phyloP scores from a whole-genome alignment of 1,140 invertebrate genomes.

The Drosophila sturtevanti region DNA sequence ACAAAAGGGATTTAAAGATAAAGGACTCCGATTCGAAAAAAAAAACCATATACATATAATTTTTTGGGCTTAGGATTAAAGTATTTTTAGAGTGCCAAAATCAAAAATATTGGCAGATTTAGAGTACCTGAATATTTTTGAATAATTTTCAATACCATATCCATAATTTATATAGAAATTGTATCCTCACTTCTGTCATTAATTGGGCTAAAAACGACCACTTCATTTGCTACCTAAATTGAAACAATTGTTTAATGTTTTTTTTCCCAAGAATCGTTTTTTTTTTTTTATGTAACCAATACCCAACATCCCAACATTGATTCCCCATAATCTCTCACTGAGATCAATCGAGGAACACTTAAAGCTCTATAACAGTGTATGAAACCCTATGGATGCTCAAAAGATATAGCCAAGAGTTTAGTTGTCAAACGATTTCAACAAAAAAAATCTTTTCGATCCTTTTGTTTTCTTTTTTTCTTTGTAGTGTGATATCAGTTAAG shows the following conservation, averaged over 20 bases:
- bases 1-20: no score
- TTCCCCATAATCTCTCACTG: not conserved
- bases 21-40: no score
- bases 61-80: no score
- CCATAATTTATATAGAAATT: no score
- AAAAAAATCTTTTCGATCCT: not conserved
- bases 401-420: not conserved
- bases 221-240: no score
- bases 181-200: no score
- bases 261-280: not conserved
- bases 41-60: no score
- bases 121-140: no score
- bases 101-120: no score
- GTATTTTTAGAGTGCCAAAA: no score
- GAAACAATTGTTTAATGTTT: not conserved
- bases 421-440: slow-evolving; percentile 34
- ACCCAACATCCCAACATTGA: not conserved
- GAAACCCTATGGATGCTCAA: slow-evolving; percentile 65
- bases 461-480: slow-evolving; percentile 23
- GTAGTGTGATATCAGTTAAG: slow-evolving; percentile 43
- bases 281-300: slow-evolving; percentile 2
- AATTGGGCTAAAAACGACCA: no score
- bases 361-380: slow-evolving; percentile 17
- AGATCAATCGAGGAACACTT: not conserved
- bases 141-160: no score